Base-by-base conservation (phyloP, 2,113 vertebrate species). In the Lonchura striata region DNA sequence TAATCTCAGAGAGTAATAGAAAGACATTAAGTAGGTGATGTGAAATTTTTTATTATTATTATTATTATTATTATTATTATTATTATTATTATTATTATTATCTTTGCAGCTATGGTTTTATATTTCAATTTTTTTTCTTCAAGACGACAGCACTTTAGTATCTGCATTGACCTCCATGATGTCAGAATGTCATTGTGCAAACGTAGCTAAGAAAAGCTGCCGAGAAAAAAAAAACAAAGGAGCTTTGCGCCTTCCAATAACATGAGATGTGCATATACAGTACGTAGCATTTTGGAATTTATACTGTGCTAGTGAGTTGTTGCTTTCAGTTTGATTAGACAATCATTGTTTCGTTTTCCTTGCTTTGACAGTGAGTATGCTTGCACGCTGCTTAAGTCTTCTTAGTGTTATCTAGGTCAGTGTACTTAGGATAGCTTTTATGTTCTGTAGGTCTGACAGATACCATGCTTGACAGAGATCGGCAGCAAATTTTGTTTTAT, bases 331-430 rank as follows among this genome's bases (percentile, higher is more conserved):
- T 97, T 96, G 95, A 97, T 96, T 97, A 94, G 88, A 93, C 87
- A 93, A 93, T 94, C 94, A 81, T 96, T 96, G 69, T 97, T 97
- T 96, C 88, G 4, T 93, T 94, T 97, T 92, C 95, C 91, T 85
- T 91, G 94, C 96, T 97, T 84, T 97, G 92, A 97, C 94, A 95
- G 90, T 78, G 75, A 92, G 91, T 93, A 71, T 93, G 93, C 63
- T 75, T 86, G 90, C 92, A 88, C 33, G 91, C 94, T 92, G 96
- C 96, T 97, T 97, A 95, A 95, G 94, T 96, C 93, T 76, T 97
- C 97, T 97, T 97, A 96, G 93, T 76, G 94, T 96, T 98, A 98
- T 98, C 96, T 98, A 98, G 98, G 98, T 98, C 98, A 98, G 83
- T 92, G 91, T 97, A 91, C 95, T 97, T 95, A 97, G 88, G 84